Conservation (phyloP, 2,113 vertebrate species). For the Butorides virescens region DNA sequence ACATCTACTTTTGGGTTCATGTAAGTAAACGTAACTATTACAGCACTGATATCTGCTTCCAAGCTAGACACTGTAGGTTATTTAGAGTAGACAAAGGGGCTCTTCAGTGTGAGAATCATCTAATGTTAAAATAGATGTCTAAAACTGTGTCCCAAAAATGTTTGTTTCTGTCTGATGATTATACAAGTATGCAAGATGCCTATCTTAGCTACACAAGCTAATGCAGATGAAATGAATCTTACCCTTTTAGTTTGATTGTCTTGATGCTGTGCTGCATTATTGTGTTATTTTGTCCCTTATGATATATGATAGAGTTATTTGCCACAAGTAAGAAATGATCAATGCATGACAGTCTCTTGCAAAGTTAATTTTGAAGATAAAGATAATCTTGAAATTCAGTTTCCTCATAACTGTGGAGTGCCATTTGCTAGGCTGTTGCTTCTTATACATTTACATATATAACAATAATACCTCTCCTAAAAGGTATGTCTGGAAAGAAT, state of each 20-base stretch:
- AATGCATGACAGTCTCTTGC: not conserved
- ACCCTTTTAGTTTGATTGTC: not conserved
- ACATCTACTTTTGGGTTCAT: accelerated
- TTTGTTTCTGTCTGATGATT: not conserved
- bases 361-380: not conserved
- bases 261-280: not conserved
- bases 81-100: not conserved
- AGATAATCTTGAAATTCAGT: not conserved
- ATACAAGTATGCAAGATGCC: not conserved
- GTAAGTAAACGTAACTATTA: not conserved
- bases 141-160: not conserved
- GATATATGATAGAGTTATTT: not conserved
- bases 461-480: not conserved
- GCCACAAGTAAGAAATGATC: not conserved
- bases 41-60: not conserved
- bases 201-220: not conserved
- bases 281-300: not conserved
- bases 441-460: not conserved
- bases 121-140: not conserved
- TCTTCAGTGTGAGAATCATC: not conserved
- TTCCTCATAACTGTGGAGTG: not conserved
- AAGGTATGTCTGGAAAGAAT: not conserved
- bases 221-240: not conserved
- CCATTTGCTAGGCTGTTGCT: not conserved
- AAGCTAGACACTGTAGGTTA: not conserved